Evolutionary conservation across 1,140 invertebrate species (phyloP).

Genomic region (Sminthurides bifidus): DNA sequence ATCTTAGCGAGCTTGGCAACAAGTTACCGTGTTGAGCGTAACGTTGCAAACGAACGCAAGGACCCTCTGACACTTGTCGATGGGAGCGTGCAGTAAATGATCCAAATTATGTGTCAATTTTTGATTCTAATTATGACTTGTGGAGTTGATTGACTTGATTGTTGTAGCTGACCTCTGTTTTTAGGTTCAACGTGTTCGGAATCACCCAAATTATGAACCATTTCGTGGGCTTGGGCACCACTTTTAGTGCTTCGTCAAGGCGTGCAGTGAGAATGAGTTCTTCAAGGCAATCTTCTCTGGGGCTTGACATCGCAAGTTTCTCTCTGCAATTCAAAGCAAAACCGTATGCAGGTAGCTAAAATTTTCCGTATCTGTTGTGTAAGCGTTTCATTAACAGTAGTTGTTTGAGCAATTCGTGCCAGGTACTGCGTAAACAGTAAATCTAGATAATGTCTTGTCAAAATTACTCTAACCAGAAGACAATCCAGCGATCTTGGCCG

Average conservation of each 20-base stretch:
- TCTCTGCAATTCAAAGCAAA: background rate
- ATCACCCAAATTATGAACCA: constrained; percentile 19
- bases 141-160: too few species aligned
- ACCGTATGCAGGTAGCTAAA: background rate
- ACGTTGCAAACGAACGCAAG: background rate
- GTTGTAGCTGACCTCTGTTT: too few species aligned
- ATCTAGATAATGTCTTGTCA: background rate
- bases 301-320: constrained; percentile 7
- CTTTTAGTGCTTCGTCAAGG: background rate
- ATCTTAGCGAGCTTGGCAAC: background rate
- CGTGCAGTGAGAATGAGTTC: constrained; percentile 9
- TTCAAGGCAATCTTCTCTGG: background rate
- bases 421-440: background rate
- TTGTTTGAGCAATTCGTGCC: background rate
- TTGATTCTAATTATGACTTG: too few species aligned
- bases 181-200: constrained; percentile 13
- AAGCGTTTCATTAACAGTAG: background rate
- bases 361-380: background rate
- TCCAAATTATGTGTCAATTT: background rate
- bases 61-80: background rate
- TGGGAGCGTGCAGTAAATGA: constrained; percentile 4
- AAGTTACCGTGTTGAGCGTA: background rate
- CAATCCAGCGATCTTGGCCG: constrained; percentile 5
- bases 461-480: constrained; percentile 8
- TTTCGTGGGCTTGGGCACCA: constrained; percentile 16